Percentiles rank a stretch among this genome's conserved stretches.
phyloP scores from a whole-genome alignment of 2,888 invertebrate species.

The Diplolepis rosae region DNA sequence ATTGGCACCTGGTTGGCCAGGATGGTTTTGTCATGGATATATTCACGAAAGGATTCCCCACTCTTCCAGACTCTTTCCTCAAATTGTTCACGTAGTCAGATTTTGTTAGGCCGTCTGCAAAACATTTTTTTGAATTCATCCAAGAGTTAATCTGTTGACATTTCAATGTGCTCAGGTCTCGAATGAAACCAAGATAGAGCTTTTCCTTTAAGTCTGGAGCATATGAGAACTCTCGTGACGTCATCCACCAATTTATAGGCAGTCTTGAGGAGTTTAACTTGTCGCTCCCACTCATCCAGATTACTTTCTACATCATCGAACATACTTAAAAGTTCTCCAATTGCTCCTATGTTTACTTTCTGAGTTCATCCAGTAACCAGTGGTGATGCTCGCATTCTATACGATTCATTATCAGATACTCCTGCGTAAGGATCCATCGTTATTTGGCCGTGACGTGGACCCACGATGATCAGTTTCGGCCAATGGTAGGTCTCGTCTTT shows the following conservation, averaged over 20 bases:
- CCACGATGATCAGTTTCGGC: background rate
- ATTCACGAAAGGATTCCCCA: background rate
- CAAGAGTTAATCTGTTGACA: background rate
- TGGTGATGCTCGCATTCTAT: no score
- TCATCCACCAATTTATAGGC: no score
- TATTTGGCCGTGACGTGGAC: background rate
- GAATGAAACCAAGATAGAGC: no score
- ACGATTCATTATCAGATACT: no score
- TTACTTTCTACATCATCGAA: background rate
- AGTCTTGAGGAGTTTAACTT: background rate
- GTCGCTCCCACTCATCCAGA: background rate
- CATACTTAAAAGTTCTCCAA: background rate
- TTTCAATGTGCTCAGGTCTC: background rate
- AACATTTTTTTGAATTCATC: background rate
- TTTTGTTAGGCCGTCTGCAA: background rate
- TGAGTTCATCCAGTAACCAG: no score
- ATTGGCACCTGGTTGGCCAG: background rate
- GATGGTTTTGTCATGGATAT: background rate
- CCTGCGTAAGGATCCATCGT: no score
- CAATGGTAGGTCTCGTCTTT: background rate
- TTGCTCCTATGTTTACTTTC: background rate
- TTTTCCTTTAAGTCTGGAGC: no score
- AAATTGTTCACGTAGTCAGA: no score
- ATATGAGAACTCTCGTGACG: no score
- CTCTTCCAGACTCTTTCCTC: no score